Base-by-base conservation (phyloP, 2,797 vertebrate species). In the Tapirus indicus region DNA sequence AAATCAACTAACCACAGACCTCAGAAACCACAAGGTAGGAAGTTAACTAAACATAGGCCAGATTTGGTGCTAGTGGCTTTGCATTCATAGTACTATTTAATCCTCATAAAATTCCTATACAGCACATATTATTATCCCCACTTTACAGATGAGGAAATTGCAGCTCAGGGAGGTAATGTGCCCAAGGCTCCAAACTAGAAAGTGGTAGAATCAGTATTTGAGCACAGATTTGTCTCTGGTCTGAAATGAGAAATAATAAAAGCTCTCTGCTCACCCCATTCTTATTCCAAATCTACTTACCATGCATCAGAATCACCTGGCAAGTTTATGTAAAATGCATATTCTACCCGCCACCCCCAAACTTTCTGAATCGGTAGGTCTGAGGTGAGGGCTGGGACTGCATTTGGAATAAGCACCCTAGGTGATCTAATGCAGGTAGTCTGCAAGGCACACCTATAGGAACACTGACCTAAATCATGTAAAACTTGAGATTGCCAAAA, bases 1-100 rank as follows among this genome's bases (percentile, higher is more conserved):
- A 91, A 89, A 87, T 66, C 38, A 13, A 77, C 29, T 60, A 86
- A 90, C 60, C 68, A 47, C 62, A 90, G 74, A 92, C 87, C 44
- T 92, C 74, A 6, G 84, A 89, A 95, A 58, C 60, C 44, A 80
- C 72, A 52, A 75, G 56, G 27, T 23, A 68, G n/a, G 75, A 89
- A 52, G 35, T 44, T 27, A 41, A 77, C n/a, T 79, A 11, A 85
- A 38, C 44, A 64, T 1, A 38, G 41, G 49, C 64, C 49, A 66
- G 32, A 41, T 60, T 41, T 84, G 64, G 69, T 44, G 23, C 52
- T 44, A 29, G 41, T 21, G 35, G 17, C 44, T 93, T 77, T 77
- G 54, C 25, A 6, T 58, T 91, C 52, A 58, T 79, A 11, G 2
- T 47, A 56, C 38, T 25, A 54, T 47, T 64, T 54, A 17, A 74